Evolutionary conservation across 2,797 vertebrate species (phyloP), one percentile per base, ranked within the genome.

Genomic region (Schizopygopsis pylzovi): DNA sequence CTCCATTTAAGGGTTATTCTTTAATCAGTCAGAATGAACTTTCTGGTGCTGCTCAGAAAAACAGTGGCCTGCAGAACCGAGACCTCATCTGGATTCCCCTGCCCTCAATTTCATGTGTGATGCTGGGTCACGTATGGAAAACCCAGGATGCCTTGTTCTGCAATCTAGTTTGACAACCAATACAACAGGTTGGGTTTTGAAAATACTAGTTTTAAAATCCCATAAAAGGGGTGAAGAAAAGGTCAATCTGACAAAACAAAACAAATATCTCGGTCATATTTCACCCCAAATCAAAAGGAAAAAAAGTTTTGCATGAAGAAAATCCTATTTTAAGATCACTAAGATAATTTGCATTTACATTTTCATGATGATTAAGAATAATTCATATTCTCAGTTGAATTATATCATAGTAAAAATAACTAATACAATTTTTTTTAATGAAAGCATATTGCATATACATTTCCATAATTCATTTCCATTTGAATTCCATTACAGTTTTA

Each of bases 1-100:
- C 82, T 86, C 78, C 80, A 83, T 89, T 89, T 89, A 67, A n/a
- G 83, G 77, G 72, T 67, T 83, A 12, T 70, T 79, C 83, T 87
- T 89, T 88, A 88, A 87, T 86, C 77, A 90, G 81, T 78, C 33
- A 61, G 33, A 49, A 63, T 33, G 63, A 54, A 86, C 33, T 0
- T n/a, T 49, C 28, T 79, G 65, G 63, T 22, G 82, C 72, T 81
- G 71, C 28, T n/a, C 43, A 11, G 67, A n/a, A 72, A 81, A 77
- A 63, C 37, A 59, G 20, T 33, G 81, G 78, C 67, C 49, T 63
- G 37, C 56, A 54, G 54, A 82, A 84, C 11, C 13, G 80, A 61
- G 59, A 85, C 75, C 63, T 65, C 78, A 82, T 81, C 73, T 41
- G 59, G 63, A 80, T 61, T 28, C 75, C 28, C 22, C 59, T 87